Conservation (phyloP, 2,797 vertebrate species). For the Urocyon cinereoargenteus region DNA sequence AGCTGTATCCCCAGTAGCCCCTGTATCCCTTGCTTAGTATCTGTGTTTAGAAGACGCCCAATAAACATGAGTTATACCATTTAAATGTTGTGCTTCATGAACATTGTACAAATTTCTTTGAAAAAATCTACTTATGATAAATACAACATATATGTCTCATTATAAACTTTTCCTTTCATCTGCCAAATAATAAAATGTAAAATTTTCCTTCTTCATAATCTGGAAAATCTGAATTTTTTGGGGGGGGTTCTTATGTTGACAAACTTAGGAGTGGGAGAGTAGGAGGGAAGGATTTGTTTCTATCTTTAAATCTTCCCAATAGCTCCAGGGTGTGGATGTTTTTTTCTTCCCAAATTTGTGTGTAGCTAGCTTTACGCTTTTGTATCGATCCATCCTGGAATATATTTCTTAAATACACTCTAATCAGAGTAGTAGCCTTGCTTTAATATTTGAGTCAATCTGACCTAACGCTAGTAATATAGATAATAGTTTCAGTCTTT, state of each 20-base stretch:
- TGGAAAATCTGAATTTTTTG: neutral
- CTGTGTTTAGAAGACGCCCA: neutral
- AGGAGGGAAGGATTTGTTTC: neutral
- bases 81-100: conserved; percentile 14
- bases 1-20: neutral
- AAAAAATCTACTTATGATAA: neutral
- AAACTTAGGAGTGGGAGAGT: neutral
- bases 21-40: neutral
- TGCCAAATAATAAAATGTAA: neutral
- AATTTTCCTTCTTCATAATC: neutral
- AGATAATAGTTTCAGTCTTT: neutral
- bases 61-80: neutral
- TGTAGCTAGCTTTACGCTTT: neutral
- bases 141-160: neutral
- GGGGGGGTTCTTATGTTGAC: neutral
- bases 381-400: neutral
- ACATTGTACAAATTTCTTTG: neutral
- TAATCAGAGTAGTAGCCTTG: neutral
- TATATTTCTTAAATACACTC: neutral
- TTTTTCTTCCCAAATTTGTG: neutral
- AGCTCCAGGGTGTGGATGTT: neutral
- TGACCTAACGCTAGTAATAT: neutral
- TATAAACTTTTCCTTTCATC: neutral
- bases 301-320: neutral
- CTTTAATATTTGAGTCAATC: neutral